Evolutionary conservation across 2,888 invertebrate species (phyloP).

Genomic region (Watsonalla binaria): DNA sequence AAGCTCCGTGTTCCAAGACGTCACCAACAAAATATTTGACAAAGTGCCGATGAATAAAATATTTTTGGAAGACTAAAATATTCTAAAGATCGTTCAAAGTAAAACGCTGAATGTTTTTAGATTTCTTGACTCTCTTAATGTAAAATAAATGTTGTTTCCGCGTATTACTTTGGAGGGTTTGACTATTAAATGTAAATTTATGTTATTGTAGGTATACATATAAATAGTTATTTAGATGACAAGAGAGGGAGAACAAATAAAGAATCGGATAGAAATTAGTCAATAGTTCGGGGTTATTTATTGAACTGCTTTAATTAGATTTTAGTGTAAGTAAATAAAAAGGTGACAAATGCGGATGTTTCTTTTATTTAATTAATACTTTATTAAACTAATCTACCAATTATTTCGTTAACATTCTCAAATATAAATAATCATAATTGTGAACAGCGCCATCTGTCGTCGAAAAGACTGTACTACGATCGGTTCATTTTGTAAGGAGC

Average conservation of each 20-base stretch:
- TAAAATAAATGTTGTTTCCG: slow-evolving; percentile 8
- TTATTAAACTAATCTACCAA: background rate
- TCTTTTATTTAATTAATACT: background rate
- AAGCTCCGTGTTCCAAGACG: slow-evolving; percentile 81
- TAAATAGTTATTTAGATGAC: slow-evolving; percentile 7
- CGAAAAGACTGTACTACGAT: slow-evolving; percentile 12
- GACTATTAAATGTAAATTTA: slow-evolving; percentile 10
- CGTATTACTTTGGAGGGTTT: slow-evolving; percentile 2
- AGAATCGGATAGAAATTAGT: slow-evolving; percentile 8
- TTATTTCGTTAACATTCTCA: background rate
- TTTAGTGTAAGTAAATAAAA: slow-evolving; percentile 20
- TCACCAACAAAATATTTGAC: slow-evolving; percentile 83
- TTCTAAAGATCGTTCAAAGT: slow-evolving; percentile 7
- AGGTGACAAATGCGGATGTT: background rate
- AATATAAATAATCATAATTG: background rate
- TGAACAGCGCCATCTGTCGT: slow-evolving; percentile 26
- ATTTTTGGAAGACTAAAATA: slow-evolving; percentile 64
- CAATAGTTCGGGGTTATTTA: slow-evolving; percentile 43
- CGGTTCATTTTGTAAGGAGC: slow-evolving; percentile 4
- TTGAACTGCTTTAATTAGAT: slow-evolving; percentile 62
- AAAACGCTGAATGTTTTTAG: no score
- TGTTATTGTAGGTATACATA: background rate
- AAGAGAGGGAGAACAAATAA: background rate
- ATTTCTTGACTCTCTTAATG: no score
- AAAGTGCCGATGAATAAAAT: slow-evolving; percentile 83